A percentile compares a stretch with the other conserved stretches of the same genome.
These are phyloP conservation scores for Lepus townsendii DNA, from an alignment of 2,797 vertebrate species.

Conservation along the genomic window DNA sequence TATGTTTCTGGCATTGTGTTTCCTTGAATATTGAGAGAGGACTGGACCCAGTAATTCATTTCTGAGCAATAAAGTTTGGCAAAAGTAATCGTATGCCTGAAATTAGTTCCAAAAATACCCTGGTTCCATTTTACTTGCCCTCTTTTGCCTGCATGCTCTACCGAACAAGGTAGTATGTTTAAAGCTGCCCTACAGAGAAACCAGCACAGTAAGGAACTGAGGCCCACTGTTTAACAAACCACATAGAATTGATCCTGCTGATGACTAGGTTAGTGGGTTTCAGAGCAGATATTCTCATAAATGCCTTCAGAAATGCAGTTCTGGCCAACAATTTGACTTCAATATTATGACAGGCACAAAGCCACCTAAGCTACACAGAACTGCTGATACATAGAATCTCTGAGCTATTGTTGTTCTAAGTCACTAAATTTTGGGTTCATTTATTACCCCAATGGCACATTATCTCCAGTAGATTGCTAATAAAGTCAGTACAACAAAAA, in stretches of 20 bases:
- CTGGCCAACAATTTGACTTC: not conserved
- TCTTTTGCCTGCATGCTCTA: not conserved
- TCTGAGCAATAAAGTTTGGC: not conserved
- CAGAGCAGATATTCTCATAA: not conserved
- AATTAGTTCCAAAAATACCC: not conserved
- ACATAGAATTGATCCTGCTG: not conserved
- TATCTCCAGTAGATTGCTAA: not conserved
- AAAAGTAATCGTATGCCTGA: not conserved
- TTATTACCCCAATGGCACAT: not conserved
- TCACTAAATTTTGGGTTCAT: not conserved
- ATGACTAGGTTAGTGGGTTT: fast-evolving
- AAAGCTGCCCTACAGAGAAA: not conserved
- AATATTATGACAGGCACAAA: not conserved
- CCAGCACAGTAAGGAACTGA: not conserved
- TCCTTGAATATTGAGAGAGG: not conserved
- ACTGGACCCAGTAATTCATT: not conserved
- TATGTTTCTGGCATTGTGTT: fast-evolving
- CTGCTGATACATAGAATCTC: not conserved
- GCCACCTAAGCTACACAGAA: not conserved
- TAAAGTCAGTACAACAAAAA: not conserved
- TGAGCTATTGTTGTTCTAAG: not conserved
- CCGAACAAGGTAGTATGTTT: not conserved
- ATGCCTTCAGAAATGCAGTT: not conserved
- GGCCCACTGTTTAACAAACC: not conserved
- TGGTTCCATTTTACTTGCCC: not conserved